These are phyloP conservation scores for Pediacus dermestoides DNA, from an alignment of 2,888 invertebrate species.

Conservation along the genomic window DNA sequence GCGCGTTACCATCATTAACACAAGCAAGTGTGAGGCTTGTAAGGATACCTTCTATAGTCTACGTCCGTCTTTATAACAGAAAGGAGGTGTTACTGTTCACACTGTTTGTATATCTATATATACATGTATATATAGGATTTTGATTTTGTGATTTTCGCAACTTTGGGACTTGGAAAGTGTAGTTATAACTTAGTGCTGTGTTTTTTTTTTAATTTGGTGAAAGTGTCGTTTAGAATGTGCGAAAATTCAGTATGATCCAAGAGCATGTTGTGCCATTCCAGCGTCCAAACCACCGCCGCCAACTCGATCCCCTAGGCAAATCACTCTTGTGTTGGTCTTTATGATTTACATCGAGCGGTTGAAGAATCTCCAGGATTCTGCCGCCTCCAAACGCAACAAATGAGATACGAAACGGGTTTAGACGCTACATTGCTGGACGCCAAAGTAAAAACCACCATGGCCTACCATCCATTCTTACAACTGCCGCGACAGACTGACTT, in stretches of 20 bases:
- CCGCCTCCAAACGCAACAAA: constrained; percentile 33
- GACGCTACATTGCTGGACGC: constrained; percentile 48
- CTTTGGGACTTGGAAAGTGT: no score
- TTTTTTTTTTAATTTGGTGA: no score
- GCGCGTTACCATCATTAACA: constrained; percentile 51
- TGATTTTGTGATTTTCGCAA: no score
- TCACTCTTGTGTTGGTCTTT: no score
- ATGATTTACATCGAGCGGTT: constrained; percentile 37
- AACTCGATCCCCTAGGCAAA: no score
- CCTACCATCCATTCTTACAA: constrained; percentile 83
- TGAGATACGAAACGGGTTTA: constrained; percentile 57
- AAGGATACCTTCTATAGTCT: constrained; percentile 48
- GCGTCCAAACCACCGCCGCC: no score
- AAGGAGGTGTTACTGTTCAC: constrained; percentile 48
- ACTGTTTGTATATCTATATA: constrained; percentile 35
- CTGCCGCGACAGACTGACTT: constrained; percentile 89
- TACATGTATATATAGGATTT: no score
- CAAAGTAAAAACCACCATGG: constrained; percentile 61
- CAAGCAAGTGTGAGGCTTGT: constrained; percentile 45
- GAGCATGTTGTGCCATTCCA: no score
- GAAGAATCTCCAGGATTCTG: constrained; percentile 36
- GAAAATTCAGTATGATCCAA: no score
- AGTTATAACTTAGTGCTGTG: no score
- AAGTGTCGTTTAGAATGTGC: no score
- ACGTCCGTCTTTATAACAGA: constrained; percentile 46